These are phyloP conservation scores for Baryphthengus martii DNA, from an alignment of 2,113 vertebrate species.

Conservation along the genomic window DNA sequence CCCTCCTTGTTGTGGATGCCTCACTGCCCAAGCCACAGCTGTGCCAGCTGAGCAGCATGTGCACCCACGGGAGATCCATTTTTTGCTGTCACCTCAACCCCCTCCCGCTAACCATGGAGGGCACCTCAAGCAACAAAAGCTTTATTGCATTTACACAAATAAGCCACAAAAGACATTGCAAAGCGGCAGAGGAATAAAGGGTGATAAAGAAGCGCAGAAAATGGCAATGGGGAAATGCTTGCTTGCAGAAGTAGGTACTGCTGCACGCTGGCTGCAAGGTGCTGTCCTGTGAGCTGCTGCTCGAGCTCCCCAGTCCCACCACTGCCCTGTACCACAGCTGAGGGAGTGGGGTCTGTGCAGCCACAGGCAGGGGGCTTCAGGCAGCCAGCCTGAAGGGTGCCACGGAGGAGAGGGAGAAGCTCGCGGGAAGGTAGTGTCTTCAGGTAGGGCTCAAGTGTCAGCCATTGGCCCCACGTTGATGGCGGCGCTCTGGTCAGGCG, in stretches of 20 bases:
- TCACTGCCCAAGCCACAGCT: rapidly evolving
- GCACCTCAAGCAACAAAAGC: neutral
- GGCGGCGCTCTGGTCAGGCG: neutral
- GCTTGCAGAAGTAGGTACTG: neutral
- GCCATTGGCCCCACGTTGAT: neutral
- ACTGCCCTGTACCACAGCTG: rapidly evolving
- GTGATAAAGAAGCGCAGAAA: neutral
- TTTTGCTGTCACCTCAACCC: neutral
- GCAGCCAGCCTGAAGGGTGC: neutral
- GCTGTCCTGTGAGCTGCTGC: neutral
- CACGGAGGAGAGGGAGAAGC: neutral
- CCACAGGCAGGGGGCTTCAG: rapidly evolving
- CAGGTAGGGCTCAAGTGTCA: neutral
- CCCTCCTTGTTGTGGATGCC: too few relatives aligned
- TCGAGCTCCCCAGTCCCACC: rapidly evolving
- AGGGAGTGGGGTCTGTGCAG: neutral
- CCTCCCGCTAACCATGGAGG: neutral
- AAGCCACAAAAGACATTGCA: neutral
- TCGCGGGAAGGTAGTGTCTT: neutral
- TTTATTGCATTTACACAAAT: conserved; percentile 43
- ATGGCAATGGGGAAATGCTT: neutral
- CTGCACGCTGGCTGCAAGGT: neutral
- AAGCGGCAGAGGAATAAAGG: neutral
- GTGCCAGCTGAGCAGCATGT: rapidly evolving
- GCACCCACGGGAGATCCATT: neutral